Evolutionary conservation across 2,888 invertebrate species (phyloP), one percentile per base, ranked within the genome.

Genomic region (Andrena dorsata): DNA sequence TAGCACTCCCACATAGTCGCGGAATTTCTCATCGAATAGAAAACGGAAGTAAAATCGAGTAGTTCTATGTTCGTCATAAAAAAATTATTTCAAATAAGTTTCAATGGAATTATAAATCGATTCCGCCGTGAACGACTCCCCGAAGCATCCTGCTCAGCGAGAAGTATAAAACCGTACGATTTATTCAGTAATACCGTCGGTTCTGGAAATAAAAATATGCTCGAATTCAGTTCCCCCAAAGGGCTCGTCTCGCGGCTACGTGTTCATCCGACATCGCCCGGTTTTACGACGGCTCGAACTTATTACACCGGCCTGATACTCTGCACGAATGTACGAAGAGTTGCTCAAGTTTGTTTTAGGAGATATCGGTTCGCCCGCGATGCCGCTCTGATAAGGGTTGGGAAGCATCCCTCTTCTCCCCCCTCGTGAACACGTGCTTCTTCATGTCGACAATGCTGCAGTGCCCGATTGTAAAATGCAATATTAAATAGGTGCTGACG

Each of bases 221-320:
- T 68, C 13, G 20, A 47, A 64, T 73, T 64, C 73, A 64, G 26
- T 56, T 56, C 49, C 6, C 16, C 10, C 13, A 2, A 53, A 5
- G 26, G 64, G n/a, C 23, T 26, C n/a, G 8, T 30, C 32, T 30
- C 20, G 56, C 49, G 35, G 49, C 28, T 51, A 51, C 60, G 49
- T 74, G 60, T 74, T 77, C 65, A 66, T 77, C 74, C 28, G 7
- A 13, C 20, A 13, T 56, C 23, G 5, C 13, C 10, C n/a, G 58
- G 28, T 60, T 77, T 77, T 66, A 76, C 60, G 66, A 30, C 23
- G 53, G 61, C n/a, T 75, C 26, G 41, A 74, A 66, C 60, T 80
- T 66, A 61, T 74, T 61, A 74, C 60, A 2, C 47, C 16, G 41
- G 35, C 26, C 53, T 13, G 73, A 61, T 73, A n/a, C 47, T 30